A percentile compares a stretch with the other conserved stretches of the same genome.
These are phyloP conservation scores for Otus sunia DNA, from an alignment of 2,113 vertebrate species.

Conservation along the genomic window DNA sequence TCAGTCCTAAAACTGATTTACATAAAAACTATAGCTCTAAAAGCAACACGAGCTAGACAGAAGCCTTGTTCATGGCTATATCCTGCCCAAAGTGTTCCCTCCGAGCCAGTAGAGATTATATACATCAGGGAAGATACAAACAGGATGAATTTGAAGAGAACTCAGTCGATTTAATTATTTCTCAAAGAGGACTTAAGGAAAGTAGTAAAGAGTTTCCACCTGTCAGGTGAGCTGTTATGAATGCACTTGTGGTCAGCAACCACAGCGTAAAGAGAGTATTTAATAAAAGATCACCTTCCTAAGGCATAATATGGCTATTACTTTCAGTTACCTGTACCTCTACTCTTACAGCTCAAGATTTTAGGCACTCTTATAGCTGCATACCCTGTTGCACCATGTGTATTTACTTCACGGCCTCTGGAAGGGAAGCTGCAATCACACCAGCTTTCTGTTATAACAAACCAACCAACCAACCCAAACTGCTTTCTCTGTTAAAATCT, in stretches of 20 bases:
- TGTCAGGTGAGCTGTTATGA: not conserved
- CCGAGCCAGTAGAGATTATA: not conserved
- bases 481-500: not conserved
- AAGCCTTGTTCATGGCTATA: not conserved
- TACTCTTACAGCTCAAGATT: not conserved
- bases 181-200: not conserved
- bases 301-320: not conserved
- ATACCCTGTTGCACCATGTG: rapidly evolving
- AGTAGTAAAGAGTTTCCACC: not conserved
- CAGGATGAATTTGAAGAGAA: not conserved
- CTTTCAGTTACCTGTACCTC: not conserved
- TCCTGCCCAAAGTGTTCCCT: not conserved
- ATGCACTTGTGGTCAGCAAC: not conserved
- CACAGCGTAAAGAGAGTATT: not conserved
- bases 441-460: not conserved
- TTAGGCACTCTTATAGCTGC: not conserved
- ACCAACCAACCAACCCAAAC: not conserved
- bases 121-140: not conserved
- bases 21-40: not conserved
- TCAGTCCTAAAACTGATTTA: not conserved
- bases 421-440: not conserved
- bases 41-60: not conserved
- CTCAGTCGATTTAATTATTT: not conserved
- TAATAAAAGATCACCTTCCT: not conserved
- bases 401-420: not conserved